phyloP scores from a whole-genome alignment of 1,140 invertebrate genomes.

The Bombyx mori region DNA sequence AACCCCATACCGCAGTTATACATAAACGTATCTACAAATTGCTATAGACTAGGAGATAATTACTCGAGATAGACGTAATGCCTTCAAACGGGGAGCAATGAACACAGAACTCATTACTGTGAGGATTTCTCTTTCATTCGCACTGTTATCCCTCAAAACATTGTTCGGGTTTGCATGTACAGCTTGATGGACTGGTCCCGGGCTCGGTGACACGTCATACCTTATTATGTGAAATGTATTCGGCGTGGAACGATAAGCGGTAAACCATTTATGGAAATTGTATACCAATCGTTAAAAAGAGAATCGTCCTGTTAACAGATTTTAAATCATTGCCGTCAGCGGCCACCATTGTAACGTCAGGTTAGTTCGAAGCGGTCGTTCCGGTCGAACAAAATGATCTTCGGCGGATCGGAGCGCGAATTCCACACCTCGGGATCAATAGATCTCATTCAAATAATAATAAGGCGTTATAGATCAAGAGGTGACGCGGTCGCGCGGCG shows the following conservation, averaged over 20 bases:
- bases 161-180: conserved; percentile 30
- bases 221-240: conserved; percentile 17
- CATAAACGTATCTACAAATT: conserved; percentile 3
- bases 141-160: conserved; percentile 36
- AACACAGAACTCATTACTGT: conserved; percentile 43
- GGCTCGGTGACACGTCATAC: neutral
- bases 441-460: conserved; percentile 70
- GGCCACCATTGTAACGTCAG: conserved; percentile 64
- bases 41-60: conserved; percentile 43
- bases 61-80: conserved; percentile 37
- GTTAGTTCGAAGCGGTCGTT: conserved; percentile 66
- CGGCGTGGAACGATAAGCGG: conserved; percentile 52
- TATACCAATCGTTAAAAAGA: conserved; percentile 70
- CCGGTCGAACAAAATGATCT: conserved; percentile 68
- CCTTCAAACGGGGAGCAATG: conserved; percentile 37
- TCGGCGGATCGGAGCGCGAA: conserved; percentile 48
- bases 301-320: conserved; percentile 69
- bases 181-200: too few relatives aligned
- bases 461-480: conserved; percentile 67
- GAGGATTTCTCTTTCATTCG: conserved; percentile 46
- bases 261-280: conserved; percentile 67
- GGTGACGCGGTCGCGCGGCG: conserved; percentile 30
- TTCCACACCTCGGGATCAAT: conserved; percentile 67
- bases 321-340: conserved; percentile 69
- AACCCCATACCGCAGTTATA: too few relatives aligned